phyloP scores from a whole-genome alignment of 2,888 invertebrate genomes.

The Bruchidius siliquastri region DNA sequence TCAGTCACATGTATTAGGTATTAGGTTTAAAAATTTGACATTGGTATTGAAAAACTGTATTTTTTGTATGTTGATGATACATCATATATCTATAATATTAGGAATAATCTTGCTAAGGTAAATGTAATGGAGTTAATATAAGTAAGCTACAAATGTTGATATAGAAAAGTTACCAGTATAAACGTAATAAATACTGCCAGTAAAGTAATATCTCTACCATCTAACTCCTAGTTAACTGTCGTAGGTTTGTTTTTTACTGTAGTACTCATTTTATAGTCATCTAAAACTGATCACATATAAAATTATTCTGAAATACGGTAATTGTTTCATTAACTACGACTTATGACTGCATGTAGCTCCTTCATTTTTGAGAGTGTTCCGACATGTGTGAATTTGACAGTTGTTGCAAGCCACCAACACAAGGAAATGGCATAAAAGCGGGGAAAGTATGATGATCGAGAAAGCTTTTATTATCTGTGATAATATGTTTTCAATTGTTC shows the following conservation, averaged over 20 bases:
- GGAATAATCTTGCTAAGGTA: background rate
- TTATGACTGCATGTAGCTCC: too few relatives aligned
- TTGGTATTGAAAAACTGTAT: too few relatives aligned
- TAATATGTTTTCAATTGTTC: too few relatives aligned
- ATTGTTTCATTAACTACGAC: too few relatives aligned
- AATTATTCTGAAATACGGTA: too few relatives aligned
- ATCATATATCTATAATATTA: too few relatives aligned
- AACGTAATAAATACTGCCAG: background rate
- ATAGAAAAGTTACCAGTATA: background rate
- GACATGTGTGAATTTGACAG: too few relatives aligned
- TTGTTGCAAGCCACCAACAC: too few relatives aligned
- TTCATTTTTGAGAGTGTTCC: too few relatives aligned
- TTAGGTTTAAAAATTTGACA: background rate
- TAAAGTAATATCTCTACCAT: background rate
- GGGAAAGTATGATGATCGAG: too few relatives aligned
- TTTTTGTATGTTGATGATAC: background rate
- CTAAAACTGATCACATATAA: background rate
- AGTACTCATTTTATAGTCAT: background rate
- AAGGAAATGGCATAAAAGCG: too few relatives aligned
- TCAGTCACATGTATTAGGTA: background rate
- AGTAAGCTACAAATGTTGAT: background rate
- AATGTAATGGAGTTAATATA: background rate
- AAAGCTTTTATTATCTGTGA: too few relatives aligned
- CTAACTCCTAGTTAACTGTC: background rate
- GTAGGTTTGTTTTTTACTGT: background rate